Evolutionary conservation across 2,797 vertebrate species (phyloP).

Genomic region (Gorsachius magnificus): DNA sequence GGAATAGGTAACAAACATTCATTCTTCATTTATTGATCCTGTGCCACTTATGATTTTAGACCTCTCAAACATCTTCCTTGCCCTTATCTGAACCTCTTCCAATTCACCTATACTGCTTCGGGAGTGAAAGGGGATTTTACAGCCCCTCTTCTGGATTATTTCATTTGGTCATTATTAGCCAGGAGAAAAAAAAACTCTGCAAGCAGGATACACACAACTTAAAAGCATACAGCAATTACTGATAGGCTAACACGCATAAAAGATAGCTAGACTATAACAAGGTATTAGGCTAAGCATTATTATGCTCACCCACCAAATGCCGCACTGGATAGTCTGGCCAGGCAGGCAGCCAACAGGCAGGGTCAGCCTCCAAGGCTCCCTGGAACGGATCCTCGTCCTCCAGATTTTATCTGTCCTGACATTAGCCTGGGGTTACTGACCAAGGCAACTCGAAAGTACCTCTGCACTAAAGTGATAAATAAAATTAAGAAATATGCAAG

Average conservation of each 20-base stretch:
- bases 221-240: background rate
- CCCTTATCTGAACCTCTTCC: background rate
- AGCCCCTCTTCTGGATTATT: background rate
- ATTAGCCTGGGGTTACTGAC: background rate
- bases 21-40: background rate
- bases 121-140: background rate
- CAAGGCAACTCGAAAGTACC: background rate
- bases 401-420: background rate
- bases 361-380: background rate
- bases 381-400: background rate
- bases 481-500: background rate
- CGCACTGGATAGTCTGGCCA: background rate
- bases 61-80: background rate
- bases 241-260: background rate
- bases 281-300: background rate
- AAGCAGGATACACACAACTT: background rate
- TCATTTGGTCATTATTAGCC: background rate
- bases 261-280: background rate
- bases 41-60: background rate
- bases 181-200: background rate
- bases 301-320: background rate
- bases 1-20: background rate
- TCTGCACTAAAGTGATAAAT: background rate
- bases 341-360: background rate
- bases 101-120: background rate